A percentile compares a stretch with the other conserved stretches of the same genome.
Evolutionary conservation across 2,797 vertebrate species (phyloP).

Genomic region (Parotocinclus haroldoi): DNA sequence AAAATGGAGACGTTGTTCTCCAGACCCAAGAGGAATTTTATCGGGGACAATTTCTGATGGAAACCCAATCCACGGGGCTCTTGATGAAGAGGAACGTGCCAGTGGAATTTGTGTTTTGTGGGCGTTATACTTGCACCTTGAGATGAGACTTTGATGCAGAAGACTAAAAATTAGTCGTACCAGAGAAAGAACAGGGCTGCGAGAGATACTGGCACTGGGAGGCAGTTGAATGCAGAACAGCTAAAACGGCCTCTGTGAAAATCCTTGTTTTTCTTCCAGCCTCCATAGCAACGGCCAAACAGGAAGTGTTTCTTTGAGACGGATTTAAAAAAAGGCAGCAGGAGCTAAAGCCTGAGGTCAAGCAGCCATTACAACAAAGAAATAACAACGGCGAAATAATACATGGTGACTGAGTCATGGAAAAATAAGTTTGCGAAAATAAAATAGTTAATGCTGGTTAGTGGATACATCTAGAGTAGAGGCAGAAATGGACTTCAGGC

Average conservation of each 20-base stretch:
- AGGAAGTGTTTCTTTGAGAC: slow-evolving; percentile 57
- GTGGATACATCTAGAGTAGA: no score
- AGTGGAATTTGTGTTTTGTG: no score
- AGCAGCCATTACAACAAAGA: neutral
- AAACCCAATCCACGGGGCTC: no score
- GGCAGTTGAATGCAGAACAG: slow-evolving; percentile 11
- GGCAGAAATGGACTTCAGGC: no score
- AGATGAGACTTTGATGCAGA: no score
- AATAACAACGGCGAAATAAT: neutral
- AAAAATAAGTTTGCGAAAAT: neutral
- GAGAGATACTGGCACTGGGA: slow-evolving; percentile 32
- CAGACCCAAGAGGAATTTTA: no score
- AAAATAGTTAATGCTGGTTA: neutral
- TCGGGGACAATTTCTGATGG: no score
- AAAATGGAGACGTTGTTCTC: no score
- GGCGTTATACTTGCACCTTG: no score
- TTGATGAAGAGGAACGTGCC: no score
- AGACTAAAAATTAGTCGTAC: neutral
- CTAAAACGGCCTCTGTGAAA: slow-evolving; percentile 53
- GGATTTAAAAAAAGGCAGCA: neutral
- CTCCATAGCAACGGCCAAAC: slow-evolving; percentile 66
- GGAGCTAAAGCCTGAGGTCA: neutral
- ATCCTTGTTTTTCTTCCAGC: slow-evolving; percentile 59
- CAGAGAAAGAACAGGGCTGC: neutral
- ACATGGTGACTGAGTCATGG: neutral